A percentile compares a stretch with the other conserved stretches of the same genome.
These are phyloP conservation scores for Morbakka virulenta DNA, from an alignment of 30 jellyfish, hydroid and myxozoan species.

Conservation along the genomic window DNA sequence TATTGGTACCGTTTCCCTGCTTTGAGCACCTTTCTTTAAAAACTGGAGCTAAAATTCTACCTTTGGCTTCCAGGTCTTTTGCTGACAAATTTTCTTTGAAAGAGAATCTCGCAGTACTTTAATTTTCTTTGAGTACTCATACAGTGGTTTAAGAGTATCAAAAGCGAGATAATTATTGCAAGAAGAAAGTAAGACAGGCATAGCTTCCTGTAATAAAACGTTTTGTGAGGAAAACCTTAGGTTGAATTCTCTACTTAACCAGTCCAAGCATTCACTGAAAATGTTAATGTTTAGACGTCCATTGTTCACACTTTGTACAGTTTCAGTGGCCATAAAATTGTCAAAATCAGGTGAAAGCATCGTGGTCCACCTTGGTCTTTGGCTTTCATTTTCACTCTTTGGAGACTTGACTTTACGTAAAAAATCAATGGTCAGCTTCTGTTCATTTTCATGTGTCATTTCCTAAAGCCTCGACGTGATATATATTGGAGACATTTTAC, in stretches of 20 bases:
- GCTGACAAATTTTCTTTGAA: neutral
- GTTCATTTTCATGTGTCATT: neutral
- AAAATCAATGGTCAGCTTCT: constrained; percentile 3
- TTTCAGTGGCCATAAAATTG: too few species aligned
- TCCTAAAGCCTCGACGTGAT: neutral
- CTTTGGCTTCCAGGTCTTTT: neutral
- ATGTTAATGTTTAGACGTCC: neutral
- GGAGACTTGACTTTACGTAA: too few species aligned
- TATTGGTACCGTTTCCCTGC: neutral
- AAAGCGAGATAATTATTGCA: neutral
- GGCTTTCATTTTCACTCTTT: neutral
- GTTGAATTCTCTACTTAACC: neutral
- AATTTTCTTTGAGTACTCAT: neutral
- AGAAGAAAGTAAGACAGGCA: neutral
- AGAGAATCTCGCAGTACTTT: too few species aligned
- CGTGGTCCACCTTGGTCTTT: neutral
- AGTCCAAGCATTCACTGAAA: neutral
- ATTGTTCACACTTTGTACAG: neutral
- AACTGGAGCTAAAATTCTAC: neutral
- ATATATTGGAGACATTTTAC: neutral
- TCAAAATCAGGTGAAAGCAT: too few species aligned
- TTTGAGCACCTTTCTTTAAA: neutral
- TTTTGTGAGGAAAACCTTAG: neutral
- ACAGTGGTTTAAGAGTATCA: neutral
- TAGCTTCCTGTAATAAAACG: neutral